Conservation (phyloP, 1,140 invertebrate genomes). For the Tetramorium alpestre region DNA sequence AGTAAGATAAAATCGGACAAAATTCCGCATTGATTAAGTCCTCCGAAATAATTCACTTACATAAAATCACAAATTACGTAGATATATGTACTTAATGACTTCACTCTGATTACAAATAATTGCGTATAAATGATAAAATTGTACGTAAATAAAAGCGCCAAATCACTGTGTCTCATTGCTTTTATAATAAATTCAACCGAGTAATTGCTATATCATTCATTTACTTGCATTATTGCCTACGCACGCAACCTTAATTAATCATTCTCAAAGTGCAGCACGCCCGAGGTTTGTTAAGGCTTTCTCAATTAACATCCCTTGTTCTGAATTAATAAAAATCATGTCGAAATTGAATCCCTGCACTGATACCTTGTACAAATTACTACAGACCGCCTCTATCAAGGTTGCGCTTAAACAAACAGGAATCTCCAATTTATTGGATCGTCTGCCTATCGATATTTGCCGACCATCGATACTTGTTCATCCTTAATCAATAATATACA, state of each 20-base stretch:
- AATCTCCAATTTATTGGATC: constrained; percentile 10
- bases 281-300: not conserved
- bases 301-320: constrained; percentile 54
- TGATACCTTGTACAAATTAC: constrained; percentile 46
- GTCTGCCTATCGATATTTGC: constrained; percentile 30
- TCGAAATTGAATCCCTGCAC: constrained; percentile 32
- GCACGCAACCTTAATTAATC: constrained; percentile 57
- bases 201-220: constrained; percentile 56
- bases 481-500: constrained; percentile 71
- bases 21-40: constrained; percentile 8
- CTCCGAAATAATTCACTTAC: not conserved
- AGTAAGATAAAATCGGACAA: not conserved
- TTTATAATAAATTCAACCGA: constrained; percentile 36
- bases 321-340: constrained; percentile 52
- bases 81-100: not conserved
- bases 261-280: constrained; percentile 20
- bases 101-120: constrained; percentile 15
- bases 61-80: not conserved
- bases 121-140: constrained; percentile 36
- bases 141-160: not conserved
- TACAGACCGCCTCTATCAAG: constrained; percentile 24
- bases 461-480: not conserved
- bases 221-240: constrained; percentile 55
- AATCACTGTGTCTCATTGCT: not conserved
- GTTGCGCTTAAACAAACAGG: constrained; percentile 36